Evolutionary conservation across 2,888 invertebrate species (phyloP).

Genomic region (Tinea semifulvella): DNA sequence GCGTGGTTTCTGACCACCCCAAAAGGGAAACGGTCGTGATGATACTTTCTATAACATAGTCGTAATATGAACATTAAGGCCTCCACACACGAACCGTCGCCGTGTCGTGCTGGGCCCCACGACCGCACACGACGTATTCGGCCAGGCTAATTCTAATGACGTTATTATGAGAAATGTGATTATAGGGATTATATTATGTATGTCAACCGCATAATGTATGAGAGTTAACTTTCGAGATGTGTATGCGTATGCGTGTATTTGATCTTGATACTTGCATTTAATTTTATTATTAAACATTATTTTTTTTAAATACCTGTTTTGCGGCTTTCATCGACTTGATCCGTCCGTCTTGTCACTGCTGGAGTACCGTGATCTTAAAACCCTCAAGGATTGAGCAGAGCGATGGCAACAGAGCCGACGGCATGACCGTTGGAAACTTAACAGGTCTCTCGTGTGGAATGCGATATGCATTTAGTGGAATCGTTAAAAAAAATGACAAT

Average conservation of each 20-base stretch:
- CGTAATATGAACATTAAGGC: slow-evolving; percentile 34
- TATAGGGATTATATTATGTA: slow-evolving; percentile 59
- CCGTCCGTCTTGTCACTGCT: too few relatives aligned
- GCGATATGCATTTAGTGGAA: too few relatives aligned
- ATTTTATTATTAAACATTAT: neutral
- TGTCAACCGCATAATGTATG: slow-evolving; percentile 60
- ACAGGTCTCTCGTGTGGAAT: too few relatives aligned
- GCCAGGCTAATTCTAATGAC: slow-evolving; percentile 62
- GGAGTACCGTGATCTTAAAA: neutral
- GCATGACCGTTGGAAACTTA: too few relatives aligned
- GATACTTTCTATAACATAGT: too few relatives aligned
- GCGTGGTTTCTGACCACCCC: too few relatives aligned
- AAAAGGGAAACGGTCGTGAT: too few relatives aligned
- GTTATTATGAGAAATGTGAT: slow-evolving; percentile 63
- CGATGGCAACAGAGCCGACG: too few relatives aligned
- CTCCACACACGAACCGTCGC: slow-evolving; percentile 45
- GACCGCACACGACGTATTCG: slow-evolving; percentile 56
- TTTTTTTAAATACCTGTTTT: too few relatives aligned
- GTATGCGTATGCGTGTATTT: slow-evolving; percentile 18
- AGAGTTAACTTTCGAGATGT: slow-evolving; percentile 27
- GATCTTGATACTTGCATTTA: slow-evolving; percentile 32
- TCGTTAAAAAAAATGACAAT: too few relatives aligned
- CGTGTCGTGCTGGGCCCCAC: slow-evolving; percentile 17
- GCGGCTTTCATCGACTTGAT: too few relatives aligned
- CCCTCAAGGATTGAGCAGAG: too few relatives aligned